phyloP scores from a whole-genome alignment of 2,888 invertebrate genomes.

The Agrochola lota region DNA sequence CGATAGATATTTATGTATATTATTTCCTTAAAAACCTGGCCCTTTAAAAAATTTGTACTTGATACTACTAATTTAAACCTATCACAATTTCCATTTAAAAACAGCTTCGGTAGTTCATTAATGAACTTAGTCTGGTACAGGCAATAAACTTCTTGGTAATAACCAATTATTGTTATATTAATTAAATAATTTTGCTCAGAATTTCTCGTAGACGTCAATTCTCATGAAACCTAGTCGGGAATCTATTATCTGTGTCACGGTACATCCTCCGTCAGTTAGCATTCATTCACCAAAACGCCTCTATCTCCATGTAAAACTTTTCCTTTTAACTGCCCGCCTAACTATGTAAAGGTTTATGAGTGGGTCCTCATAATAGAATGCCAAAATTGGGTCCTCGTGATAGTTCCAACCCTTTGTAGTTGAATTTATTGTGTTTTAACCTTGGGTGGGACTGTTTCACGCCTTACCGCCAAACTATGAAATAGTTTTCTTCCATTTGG shows the following conservation, averaged over 20 bases:
- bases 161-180: neutral
- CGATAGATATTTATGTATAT: neutral
- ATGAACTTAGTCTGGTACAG: neutral
- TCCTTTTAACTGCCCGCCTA: slow-evolving; percentile 39
- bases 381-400: slow-evolving; percentile 56
- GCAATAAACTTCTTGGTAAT: neutral
- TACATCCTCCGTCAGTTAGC: neutral
- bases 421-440: slow-evolving; percentile 54
- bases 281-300: slow-evolving; percentile 1
- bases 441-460: slow-evolving; percentile 19
- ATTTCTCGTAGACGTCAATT: neutral
- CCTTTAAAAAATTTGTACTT: neutral
- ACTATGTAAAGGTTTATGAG: slow-evolving; percentile 54
- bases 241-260: neutral
- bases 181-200: neutral
- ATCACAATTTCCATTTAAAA: neutral
- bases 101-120: neutral
- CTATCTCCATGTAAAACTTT: slow-evolving; percentile 20
- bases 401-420: slow-evolving; percentile 49
- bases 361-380: slow-evolving; percentile 57
- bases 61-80: neutral
- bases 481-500: slow-evolving; percentile 38
- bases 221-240: no score
- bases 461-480: slow-evolving; percentile 19
- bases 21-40: neutral